Conservation (phyloP, 1,140 invertebrate genomes). For the Epicauta chinensis region DNA sequence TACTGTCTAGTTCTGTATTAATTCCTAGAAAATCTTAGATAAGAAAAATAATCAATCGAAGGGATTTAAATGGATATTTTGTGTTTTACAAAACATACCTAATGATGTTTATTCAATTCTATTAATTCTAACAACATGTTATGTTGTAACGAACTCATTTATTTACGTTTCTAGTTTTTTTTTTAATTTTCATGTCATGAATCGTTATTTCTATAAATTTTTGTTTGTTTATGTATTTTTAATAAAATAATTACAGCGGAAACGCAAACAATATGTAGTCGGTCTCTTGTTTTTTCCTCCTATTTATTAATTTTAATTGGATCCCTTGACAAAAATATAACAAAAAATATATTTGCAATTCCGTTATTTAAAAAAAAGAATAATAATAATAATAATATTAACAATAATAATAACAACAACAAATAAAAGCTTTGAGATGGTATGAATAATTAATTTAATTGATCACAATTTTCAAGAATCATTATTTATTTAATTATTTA, state of each 20-base stretch:
- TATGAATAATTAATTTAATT: too few species aligned
- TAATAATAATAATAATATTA: too few species aligned
- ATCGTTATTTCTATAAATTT: slow-evolving; percentile 18
- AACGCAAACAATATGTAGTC: slow-evolving; percentile 11
- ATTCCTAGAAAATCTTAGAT: neutral
- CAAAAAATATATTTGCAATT: too few species aligned
- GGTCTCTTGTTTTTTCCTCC: neutral
- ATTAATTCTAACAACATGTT: slow-evolving; percentile 12
- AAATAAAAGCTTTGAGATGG: too few species aligned
- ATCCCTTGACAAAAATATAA: slow-evolving; percentile 10
- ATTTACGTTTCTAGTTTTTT: slow-evolving; percentile 5
- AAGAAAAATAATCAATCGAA: neutral
- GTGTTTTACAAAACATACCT: neutral
- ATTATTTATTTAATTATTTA: too few species aligned
- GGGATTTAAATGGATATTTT: neutral
- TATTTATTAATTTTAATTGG: slow-evolving; percentile 5
- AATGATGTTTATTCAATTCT: slow-evolving; percentile 19
- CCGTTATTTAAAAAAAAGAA: too few species aligned
- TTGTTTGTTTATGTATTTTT: slow-evolving; percentile 17
- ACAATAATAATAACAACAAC: too few species aligned
- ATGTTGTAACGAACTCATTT: slow-evolving; percentile 13
- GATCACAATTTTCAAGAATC: too few species aligned
- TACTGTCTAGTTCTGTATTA: too few species aligned
- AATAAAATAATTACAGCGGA: slow-evolving; percentile 15
- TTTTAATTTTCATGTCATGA: slow-evolving; percentile 14